Conservation (phyloP, 2,797 vertebrate species). For the Gobionotothen gibberifrons region DNA sequence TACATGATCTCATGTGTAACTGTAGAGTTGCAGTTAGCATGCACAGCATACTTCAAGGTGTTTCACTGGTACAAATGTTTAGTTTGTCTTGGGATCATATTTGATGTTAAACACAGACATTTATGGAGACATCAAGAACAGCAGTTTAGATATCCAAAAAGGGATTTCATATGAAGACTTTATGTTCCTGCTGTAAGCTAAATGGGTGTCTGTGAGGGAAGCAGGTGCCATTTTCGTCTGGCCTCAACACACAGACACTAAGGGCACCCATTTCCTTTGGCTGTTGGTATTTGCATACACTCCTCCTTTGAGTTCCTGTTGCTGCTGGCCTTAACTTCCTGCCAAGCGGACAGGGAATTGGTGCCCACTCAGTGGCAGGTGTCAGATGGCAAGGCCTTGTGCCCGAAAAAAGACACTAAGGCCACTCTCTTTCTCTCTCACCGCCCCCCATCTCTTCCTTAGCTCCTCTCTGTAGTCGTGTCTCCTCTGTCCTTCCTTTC, state of each 20-base stretch:
- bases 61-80: slow-evolving; percentile 1
- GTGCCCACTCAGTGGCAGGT: slow-evolving; percentile 87
- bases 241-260: slow-evolving; percentile 72
- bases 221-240: slow-evolving; percentile 82
- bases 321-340: slow-evolving; percentile 81
- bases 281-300: slow-evolving; percentile 77
- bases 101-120: slow-evolving; percentile 22
- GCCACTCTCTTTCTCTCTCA: slow-evolving; percentile 63
- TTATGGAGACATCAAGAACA: slow-evolving; percentile 41
- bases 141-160: slow-evolving; percentile 45
- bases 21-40: neutral
- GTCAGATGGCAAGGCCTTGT: slow-evolving; percentile 86
- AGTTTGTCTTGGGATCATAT: neutral
- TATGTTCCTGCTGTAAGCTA: slow-evolving; percentile 60
- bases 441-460: slow-evolving; percentile 31
- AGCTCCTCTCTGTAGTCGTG: slow-evolving; percentile 29
- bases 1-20: slow-evolving; percentile 16
- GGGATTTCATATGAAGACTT: slow-evolving; percentile 69
- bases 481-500: slow-evolving; percentile 34
- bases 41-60: neutral
- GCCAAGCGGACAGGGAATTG: slow-evolving; percentile 81
- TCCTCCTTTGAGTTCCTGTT: slow-evolving; percentile 83
- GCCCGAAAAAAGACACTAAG: slow-evolving; percentile 81
- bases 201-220: slow-evolving; percentile 79
- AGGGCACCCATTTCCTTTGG: slow-evolving; percentile 80